These are phyloP conservation scores for Cebus imitator DNA, from an alignment of 2,113 vertebrate species.

Conservation along the genomic window DNA sequence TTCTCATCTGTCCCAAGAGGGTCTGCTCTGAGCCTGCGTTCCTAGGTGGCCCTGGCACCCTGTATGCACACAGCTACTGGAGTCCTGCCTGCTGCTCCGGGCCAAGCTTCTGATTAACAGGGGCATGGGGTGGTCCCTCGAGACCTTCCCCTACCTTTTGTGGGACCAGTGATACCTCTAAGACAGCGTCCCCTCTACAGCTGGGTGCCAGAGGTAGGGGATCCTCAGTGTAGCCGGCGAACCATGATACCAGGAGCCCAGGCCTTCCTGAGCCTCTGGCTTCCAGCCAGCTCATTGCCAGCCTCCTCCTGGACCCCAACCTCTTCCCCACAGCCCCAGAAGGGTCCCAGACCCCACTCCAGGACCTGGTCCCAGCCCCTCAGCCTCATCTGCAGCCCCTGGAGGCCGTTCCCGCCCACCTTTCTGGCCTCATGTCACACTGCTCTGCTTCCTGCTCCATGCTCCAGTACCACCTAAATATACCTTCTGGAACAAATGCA, in stretches of 20 bases:
- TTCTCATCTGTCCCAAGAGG: neutral
- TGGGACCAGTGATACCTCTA: neutral
- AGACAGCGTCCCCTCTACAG: neutral
- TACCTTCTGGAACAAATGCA: neutral
- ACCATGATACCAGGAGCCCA: neutral
- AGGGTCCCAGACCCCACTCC: neutral
- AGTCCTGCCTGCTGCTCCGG: neutral
- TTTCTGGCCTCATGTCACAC: neutral
- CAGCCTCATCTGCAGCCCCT: neutral
- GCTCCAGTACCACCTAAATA: slow-evolving; percentile 28
- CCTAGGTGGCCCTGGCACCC: neutral
- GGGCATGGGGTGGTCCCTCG: neutral
- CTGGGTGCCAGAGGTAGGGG: neutral
- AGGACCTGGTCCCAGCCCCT: neutral
- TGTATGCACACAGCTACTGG: neutral
- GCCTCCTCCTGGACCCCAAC: no score
- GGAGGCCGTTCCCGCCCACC: accelerated
- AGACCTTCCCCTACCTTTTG: neutral
- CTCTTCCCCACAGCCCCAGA: neutral
- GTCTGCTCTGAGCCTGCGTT: neutral
- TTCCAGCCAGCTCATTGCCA: neutral
- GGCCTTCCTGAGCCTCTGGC: neutral
- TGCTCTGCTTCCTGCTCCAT: neutral
- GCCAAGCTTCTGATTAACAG: neutral
- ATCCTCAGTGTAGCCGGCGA: neutral